These are phyloP conservation scores for Formica aserva DNA, from an alignment of 2,888 invertebrate genomes.

Conservation along the genomic window DNA sequence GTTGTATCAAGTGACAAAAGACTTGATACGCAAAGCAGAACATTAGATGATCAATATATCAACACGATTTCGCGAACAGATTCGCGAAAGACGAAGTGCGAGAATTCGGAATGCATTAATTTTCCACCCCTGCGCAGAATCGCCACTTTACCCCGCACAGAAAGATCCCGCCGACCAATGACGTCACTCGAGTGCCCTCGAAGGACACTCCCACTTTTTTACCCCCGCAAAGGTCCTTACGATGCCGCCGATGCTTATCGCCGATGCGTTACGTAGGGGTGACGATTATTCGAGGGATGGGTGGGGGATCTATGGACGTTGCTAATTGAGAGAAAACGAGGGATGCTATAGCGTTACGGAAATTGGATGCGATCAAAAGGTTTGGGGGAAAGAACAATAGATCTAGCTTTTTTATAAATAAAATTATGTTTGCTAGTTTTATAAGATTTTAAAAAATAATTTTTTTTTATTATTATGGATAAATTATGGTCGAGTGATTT, in stretches of 20 bases:
- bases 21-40: background rate
- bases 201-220: conserved; percentile 76
- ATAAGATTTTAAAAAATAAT: background rate
- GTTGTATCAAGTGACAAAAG: background rate
- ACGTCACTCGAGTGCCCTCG: conserved; percentile 62
- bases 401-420: conserved; percentile 2
- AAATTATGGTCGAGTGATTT: background rate
- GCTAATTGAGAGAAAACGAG: conserved; percentile 64
- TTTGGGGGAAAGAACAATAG: background rate
- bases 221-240: conserved; percentile 38
- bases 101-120: conserved; percentile 53
- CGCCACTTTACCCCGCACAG: conserved; percentile 53
- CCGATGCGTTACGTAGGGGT: conserved; percentile 63
- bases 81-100: background rate
- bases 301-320: conserved; percentile 30
- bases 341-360: conserved; percentile 13
- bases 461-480: background rate
- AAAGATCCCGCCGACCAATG: conserved; percentile 64
- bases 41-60: background rate
- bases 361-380: conserved; percentile 10
- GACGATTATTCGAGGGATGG: conserved; percentile 54
- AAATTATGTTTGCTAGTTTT: background rate
- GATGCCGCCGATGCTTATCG: conserved; percentile 67
- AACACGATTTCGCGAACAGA: conserved; percentile 10
- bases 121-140: conserved; percentile 72